These are phyloP conservation scores for Ctenopoma kingsleyae DNA, from an alignment of 2,797 vertebrate genomes.

Conservation along the genomic window DNA sequence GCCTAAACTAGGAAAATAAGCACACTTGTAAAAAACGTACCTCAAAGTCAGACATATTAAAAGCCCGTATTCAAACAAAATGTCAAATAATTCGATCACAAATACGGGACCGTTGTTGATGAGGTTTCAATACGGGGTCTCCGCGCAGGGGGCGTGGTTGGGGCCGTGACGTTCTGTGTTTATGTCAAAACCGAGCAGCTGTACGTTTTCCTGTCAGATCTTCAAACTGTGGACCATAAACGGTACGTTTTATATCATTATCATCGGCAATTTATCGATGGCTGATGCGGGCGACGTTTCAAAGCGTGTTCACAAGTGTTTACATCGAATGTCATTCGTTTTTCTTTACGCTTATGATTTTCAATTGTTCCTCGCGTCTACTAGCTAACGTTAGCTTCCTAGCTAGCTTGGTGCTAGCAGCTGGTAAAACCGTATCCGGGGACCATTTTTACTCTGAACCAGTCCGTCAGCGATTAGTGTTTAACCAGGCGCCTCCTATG, in stretches of 20 bases:
- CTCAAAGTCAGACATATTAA: neutral
- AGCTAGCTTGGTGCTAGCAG: constrained; percentile 39
- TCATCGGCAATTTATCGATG: neutral
- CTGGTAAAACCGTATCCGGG: constrained; percentile 23
- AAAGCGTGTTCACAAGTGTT: neutral
- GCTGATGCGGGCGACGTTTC: fast-evolving
- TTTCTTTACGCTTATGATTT: neutral
- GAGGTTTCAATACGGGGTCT: constrained; percentile 1
- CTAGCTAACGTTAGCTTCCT: constrained; percentile 52
- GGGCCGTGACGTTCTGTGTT: constrained; percentile 74
- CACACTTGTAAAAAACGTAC: neutral
- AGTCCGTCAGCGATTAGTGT: neutral
- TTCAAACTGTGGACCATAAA: constrained; percentile 51
- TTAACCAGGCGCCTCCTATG: fast-evolving
- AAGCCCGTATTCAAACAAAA: neutral
- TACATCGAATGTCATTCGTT: constrained; percentile 34
- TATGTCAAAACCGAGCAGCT: constrained; percentile 60
- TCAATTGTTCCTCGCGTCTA: constrained; percentile 25
- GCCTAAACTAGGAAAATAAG: constrained; percentile 58
- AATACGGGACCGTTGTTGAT: too few species aligned
- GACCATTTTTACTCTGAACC: neutral
- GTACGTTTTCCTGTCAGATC: constrained; percentile 32
- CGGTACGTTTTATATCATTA: constrained; percentile 57
- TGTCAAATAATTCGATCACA: neutral
- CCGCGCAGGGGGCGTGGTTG: constrained; percentile 63